Percentiles rank a stretch among this genome's conserved stretches.
Conservation (phyloP, 2,888 invertebrate species). For the Carterocephalus palaemon region DNA sequence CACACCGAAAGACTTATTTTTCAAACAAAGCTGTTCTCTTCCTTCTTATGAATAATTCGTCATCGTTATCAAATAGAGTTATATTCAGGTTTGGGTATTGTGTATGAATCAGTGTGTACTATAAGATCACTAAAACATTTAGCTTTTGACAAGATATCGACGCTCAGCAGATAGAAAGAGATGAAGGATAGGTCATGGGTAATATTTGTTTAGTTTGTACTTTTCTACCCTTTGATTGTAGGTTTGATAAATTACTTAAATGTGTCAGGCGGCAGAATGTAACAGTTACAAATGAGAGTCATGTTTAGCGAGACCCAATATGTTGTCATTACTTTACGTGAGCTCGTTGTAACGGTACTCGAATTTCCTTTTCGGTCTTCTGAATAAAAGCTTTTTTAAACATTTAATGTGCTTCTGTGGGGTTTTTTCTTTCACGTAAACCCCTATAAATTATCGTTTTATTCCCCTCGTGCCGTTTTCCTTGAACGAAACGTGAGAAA, state of each 20-base stretch:
- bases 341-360: background rate
- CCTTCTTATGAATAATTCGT: constrained; percentile 34
- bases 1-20: constrained; percentile 40
- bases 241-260: too few species aligned
- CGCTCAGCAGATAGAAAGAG: too few species aligned
- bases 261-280: too few species aligned
- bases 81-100: too few species aligned
- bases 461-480: constrained; percentile 25
- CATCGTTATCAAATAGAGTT: too few species aligned
- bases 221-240: too few species aligned
- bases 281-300: constrained; percentile 1
- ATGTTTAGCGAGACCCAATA: background rate
- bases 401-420: constrained; percentile 21
- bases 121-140: too few species aligned
- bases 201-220: too few species aligned
- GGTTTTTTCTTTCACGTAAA: constrained; percentile 21
- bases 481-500: constrained; percentile 26
- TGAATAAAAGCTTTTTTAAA: constrained; percentile 23
- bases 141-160: too few species aligned
- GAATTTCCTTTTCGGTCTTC: constrained; percentile 1
- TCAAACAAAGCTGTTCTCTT: constrained; percentile 45
- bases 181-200: too few species aligned
- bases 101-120: too few species aligned
- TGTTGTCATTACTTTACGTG: background rate
- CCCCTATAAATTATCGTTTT: constrained; percentile 25